Evolutionary conservation across 2,888 invertebrate genomes (phyloP).

Genomic region (Drosophila greeni): DNA sequence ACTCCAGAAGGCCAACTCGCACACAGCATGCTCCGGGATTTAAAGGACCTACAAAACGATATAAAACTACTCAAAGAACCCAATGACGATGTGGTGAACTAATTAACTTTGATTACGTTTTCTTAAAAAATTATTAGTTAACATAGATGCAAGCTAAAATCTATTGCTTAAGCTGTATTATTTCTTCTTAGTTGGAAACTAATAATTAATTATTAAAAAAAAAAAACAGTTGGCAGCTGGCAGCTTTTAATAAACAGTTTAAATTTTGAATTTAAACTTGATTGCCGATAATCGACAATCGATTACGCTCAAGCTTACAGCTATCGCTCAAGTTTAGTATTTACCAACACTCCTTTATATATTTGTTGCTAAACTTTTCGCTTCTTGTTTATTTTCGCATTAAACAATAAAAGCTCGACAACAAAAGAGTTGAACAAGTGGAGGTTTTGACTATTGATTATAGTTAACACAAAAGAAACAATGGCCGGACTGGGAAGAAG

Average conservation of each 20-base stretch:
- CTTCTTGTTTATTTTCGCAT: conserved; percentile 12
- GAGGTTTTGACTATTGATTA: conserved; percentile 1
- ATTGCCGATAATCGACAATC: not conserved
- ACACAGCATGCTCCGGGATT: conserved; percentile 83
- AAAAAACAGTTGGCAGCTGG: no score
- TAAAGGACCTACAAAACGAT: conserved; percentile 81
- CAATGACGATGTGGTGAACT: conserved; percentile 46
- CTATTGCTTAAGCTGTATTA: not conserved
- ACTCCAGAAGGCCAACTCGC: conserved; percentile 87
- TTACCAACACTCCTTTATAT: conserved; percentile 7
- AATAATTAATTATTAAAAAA: not conserved
- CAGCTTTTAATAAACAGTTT: not conserved
- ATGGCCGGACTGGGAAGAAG: not conserved
- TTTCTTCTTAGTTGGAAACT: not conserved
- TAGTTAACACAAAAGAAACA: conserved; percentile 8
- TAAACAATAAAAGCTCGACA: conserved; percentile 22
- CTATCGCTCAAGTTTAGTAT: not conserved
- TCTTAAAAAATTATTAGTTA: not conserved
- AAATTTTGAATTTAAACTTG: not conserved
- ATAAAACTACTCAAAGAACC: conserved; percentile 75
- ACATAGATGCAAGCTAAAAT: not conserved
- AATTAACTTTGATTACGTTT: not conserved
- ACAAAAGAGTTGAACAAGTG: conserved; percentile 27
- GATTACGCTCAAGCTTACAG: not conserved
- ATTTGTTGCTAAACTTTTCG: conserved; percentile 13